Evolutionary conservation across 2,113 vertebrate species (phyloP), one percentile per base, ranked within the genome.

Genomic region (Equus quagga): DNA sequence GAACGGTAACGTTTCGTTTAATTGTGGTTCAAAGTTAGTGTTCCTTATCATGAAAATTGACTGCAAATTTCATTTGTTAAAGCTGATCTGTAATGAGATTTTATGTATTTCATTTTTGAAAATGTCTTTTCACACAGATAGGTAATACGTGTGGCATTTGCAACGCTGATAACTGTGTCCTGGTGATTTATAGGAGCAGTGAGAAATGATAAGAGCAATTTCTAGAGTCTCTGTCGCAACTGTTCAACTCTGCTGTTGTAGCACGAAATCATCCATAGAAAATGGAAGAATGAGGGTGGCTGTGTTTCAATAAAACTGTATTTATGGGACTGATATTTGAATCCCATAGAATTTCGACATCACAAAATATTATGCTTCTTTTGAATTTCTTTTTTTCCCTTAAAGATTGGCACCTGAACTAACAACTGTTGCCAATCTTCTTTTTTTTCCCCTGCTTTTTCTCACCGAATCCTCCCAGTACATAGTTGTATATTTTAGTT

Each of bases 31-130:
- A n/a, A 80, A 94, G 10, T 87, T 72, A 69, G 33, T 75, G 7
- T 89, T 96, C 10, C 12, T 4, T 82, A 21, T 92, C 31, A 58
- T 31, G 70, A 93, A 79, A 82, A 75, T 83, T 83, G 33, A 56
- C 87, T 94, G 21, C 6, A 82, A 90, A 51, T 87, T 84, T 86
- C 44, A 94, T n/a, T 96, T 73, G 9, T 90, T 73, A 87, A 94
- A 94, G 23, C 23, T 75, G 26, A 80, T 87, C 10, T 56, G 5
- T 94, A 92, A 82, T 72, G 14, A 87, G 3, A 69, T 87, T 83
- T 93, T 54, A 46, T 49, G 8, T 51, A 73, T 90, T 92, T 96
- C 56, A 51, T 88, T 31, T 91, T 92, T 84, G 31, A 90, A 97
- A 83, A 73, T 87, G 28, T n/a, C 5, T 95, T 93, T 92, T 92